These are phyloP conservation scores for Reticulitermes speratus DNA, from an alignment of 1,140 invertebrate species.

Conservation along the genomic window DNA sequence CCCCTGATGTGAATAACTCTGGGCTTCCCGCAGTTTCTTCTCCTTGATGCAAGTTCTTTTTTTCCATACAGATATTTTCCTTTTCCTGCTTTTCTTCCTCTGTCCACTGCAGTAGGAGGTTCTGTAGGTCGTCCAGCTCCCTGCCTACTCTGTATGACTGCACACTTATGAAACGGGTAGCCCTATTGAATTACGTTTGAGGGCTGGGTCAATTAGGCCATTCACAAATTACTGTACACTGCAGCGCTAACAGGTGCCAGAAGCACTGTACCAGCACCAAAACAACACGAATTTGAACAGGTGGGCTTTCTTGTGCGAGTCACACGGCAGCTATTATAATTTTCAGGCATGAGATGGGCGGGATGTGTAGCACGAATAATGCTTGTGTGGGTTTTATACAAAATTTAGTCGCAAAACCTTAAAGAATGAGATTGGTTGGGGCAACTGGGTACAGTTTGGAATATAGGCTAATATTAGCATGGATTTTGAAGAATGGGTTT, in stretches of 20 bases:
- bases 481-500: too few species aligned
- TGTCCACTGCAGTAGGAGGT: background rate
- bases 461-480: too few species aligned
- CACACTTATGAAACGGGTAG: background rate
- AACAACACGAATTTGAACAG: background rate
- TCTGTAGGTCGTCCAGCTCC: background rate
- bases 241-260: background rate
- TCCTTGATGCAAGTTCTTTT: background rate
- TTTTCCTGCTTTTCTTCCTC: background rate
- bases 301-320: too few species aligned
- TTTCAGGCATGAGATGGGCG: too few species aligned
- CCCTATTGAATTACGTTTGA: background rate
- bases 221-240: background rate
- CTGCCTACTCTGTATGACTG: background rate
- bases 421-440: too few species aligned
- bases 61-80: background rate
- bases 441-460: too few species aligned
- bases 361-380: too few species aligned
- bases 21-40: background rate
- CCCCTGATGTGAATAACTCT: background rate
- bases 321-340: too few species aligned
- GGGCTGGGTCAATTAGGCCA: background rate
- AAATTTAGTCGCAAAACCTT: too few species aligned
- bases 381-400: too few species aligned
- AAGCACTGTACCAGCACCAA: background rate